A percentile compares a stretch with the other conserved stretches of the same genome.
Conservation (phyloP, 2,888 invertebrate genomes). For the Orchestes rusci region DNA sequence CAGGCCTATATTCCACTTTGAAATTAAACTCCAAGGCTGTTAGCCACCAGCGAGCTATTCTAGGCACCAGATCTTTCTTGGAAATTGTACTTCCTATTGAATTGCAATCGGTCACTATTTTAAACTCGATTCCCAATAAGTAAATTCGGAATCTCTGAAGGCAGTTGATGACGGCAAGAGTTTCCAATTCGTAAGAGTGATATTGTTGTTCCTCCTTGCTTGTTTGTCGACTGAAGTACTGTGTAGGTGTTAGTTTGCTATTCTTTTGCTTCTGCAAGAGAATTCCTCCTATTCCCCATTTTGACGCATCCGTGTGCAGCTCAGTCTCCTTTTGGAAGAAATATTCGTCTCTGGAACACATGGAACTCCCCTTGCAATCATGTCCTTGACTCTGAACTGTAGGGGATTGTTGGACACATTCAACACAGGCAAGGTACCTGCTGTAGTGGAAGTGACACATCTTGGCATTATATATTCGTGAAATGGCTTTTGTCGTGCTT, state of each 20-base stretch:
- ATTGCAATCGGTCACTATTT: conserved; percentile 34
- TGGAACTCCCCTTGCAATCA: not conserved
- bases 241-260: conserved; percentile 8
- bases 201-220: conserved; percentile 13
- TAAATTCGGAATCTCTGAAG: conserved; percentile 35
- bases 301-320: too few species aligned
- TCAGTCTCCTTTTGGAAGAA: conserved; percentile 2
- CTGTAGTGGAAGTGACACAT: not conserved
- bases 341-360: not conserved
- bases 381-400: not conserved
- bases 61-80: conserved; percentile 32
- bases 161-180: conserved; percentile 24
- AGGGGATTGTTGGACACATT: not conserved
- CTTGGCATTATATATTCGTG: not conserved
- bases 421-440: not conserved
- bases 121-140: conserved; percentile 31
- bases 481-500: not conserved
- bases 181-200: conserved; percentile 23
- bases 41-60: too few species aligned
- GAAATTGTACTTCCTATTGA: conserved; percentile 29
- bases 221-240: conserved; percentile 15
- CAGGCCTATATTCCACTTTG: conserved; percentile 18
- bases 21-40: too few species aligned
- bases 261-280: conserved; percentile 17
- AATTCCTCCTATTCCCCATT: too few species aligned